These are phyloP conservation scores for Adelognathus sp. DNA, from an alignment of 2,888 invertebrate species.

Conservation along the genomic window DNA sequence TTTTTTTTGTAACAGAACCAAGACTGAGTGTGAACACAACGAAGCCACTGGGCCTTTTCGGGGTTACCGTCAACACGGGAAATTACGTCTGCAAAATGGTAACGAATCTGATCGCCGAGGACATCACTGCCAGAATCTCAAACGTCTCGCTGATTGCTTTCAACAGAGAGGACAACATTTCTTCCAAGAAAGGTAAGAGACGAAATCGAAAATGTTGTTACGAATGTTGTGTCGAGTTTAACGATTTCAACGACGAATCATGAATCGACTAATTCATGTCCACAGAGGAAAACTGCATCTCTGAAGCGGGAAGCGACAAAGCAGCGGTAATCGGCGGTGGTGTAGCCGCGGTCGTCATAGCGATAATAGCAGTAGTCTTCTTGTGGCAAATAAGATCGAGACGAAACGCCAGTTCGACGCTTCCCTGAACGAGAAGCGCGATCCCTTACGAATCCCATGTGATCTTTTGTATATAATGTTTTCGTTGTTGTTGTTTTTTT, in stretches of 20 bases:
- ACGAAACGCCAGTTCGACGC: slow-evolving; percentile 47
- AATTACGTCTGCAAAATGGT: slow-evolving; percentile 57
- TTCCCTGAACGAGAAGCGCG: slow-evolving; percentile 45
- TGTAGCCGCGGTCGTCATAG: slow-evolving; percentile 45
- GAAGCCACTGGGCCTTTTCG: slow-evolving; percentile 59
- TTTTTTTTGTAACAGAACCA: slow-evolving; percentile 35
- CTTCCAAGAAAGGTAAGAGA: slow-evolving; percentile 60
- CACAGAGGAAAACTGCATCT: slow-evolving; percentile 64
- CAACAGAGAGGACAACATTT: slow-evolving; percentile 52
- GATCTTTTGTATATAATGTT: slow-evolving; percentile 52
- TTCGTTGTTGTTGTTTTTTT: slow-evolving; percentile 12
- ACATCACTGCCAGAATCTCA: slow-evolving; percentile 56
- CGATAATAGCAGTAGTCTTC: slow-evolving; percentile 45
- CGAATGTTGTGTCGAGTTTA: neutral
- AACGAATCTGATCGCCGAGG: slow-evolving; percentile 31
- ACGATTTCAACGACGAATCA: neutral
- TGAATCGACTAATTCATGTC: slow-evolving; percentile 23
- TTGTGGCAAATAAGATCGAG: slow-evolving; percentile 56
- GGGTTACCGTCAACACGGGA: slow-evolving; percentile 42
- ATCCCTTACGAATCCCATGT: slow-evolving; percentile 11
- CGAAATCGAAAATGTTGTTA: neutral
- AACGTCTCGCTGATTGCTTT: slow-evolving; percentile 66
- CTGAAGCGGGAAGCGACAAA: slow-evolving; percentile 34
- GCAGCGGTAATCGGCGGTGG: slow-evolving; percentile 63
- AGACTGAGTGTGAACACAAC: slow-evolving; percentile 42